Evolutionary conservation across 1,140 invertebrate species (phyloP).

Genomic region (Drosophila pruinosa): DNA sequence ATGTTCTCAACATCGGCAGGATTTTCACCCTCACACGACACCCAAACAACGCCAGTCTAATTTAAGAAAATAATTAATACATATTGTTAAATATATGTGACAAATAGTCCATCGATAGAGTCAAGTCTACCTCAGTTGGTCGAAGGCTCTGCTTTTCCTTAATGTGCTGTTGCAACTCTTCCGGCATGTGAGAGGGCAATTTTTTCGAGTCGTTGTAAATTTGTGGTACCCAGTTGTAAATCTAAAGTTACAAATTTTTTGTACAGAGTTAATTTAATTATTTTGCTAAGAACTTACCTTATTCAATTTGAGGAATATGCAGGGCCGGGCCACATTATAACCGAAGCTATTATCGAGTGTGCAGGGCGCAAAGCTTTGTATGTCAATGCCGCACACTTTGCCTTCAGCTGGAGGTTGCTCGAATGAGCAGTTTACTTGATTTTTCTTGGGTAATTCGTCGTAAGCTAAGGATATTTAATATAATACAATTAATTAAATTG

Average conservation of each 20-base stretch:
- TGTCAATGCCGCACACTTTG: constrained; percentile 74
- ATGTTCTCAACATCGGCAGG: constrained; percentile 95
- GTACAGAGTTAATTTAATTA: neutral
- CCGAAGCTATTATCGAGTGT: constrained; percentile 89
- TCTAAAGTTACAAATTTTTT: constrained; percentile 84
- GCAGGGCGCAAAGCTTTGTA: constrained; percentile 75
- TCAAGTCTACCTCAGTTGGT: constrained; percentile 71
- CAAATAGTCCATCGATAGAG: neutral
- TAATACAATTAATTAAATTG: neutral
- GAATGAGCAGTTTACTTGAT: constrained; percentile 78
- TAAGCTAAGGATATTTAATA: constrained; percentile 48
- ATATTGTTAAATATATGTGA: neutral
- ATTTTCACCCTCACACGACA: constrained; percentile 95
- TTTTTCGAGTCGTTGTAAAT: constrained; percentile 90
- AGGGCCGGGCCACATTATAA: constrained; percentile 90
- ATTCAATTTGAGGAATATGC: constrained; percentile 93
- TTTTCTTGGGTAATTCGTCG: constrained; percentile 71
- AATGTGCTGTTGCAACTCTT: constrained; percentile 89
- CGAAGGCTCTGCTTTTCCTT: constrained; percentile 76
- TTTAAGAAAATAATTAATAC: constrained; percentile 42
- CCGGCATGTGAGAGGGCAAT: constrained; percentile 88
- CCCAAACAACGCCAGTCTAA: constrained; percentile 90
- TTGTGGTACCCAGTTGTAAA: constrained; percentile 91
- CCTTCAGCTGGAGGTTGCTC: constrained; percentile 57
- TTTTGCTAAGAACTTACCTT: constrained; percentile 82